These are phyloP conservation scores for Netelia fuscicornis DNA, from an alignment of 2,888 invertebrate species.

Conservation along the genomic window DNA sequence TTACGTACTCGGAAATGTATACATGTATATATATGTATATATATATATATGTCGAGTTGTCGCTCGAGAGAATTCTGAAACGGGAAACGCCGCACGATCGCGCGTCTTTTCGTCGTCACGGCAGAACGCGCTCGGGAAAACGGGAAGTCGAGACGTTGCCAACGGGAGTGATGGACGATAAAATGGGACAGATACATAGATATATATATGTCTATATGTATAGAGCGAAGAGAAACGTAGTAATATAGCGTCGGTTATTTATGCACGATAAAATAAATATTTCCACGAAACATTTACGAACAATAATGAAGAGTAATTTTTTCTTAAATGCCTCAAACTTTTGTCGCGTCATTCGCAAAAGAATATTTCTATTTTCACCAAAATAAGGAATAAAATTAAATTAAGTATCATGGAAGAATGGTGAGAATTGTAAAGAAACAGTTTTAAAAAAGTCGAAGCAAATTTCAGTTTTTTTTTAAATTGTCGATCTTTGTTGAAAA, in stretches of 20 bases:
- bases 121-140: constrained; percentile 39
- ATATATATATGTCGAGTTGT: constrained; percentile 33
- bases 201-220: constrained; percentile 17
- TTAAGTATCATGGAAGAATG: neutral
- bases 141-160: constrained; percentile 45
- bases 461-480: constrained; percentile 8
- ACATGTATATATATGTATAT: constrained; percentile 12
- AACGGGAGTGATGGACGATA: constrained; percentile 44
- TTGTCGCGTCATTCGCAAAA: neutral
- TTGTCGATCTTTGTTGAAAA: neutral
- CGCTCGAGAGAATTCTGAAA: constrained; percentile 53
- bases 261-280: constrained; percentile 1
- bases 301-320: neutral
- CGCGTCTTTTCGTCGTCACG: constrained; percentile 33
- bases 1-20: constrained; percentile 15
- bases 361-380: no score
- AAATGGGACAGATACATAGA: neutral
- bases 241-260: neutral
- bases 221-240: neutral
- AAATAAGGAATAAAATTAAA: neutral
- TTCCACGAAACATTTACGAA: constrained; percentile 1
- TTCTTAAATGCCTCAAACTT: neutral
- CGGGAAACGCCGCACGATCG: constrained; percentile 35
- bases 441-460: neutral
- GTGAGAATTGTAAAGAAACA: neutral